Conservation (phyloP, 2,888 invertebrate genomes). For the Caenorhabditis sp. region DNA sequence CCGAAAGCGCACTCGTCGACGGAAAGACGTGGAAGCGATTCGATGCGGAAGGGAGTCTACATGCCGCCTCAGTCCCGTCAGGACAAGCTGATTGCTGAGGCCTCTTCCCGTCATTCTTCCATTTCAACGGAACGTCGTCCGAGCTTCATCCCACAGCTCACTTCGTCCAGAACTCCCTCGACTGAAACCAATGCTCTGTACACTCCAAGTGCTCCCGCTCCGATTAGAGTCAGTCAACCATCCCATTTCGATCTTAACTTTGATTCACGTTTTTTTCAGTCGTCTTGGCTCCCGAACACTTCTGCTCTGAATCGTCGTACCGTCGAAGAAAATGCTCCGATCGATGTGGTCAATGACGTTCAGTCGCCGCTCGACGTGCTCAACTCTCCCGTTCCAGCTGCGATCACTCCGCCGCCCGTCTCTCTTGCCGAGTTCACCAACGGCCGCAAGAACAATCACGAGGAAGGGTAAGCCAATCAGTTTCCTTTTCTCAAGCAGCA, state of each 20-base stretch:
- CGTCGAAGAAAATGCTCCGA: constrained; percentile 35
- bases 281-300: constrained; percentile 46
- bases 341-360: constrained; percentile 48
- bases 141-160: constrained; percentile 32
- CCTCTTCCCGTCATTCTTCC: constrained; percentile 27
- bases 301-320: constrained; percentile 11
- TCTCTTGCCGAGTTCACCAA: constrained; percentile 5
- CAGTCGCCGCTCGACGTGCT: constrained; percentile 8
- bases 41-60: constrained; percentile 22
- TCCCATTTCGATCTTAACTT: background rate
- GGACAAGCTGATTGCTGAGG: constrained; percentile 50
- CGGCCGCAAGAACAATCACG: constrained; percentile 17
- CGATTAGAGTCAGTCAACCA: background rate
- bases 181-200: constrained; percentile 8
- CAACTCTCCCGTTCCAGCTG: constrained; percentile 5
- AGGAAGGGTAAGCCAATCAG: constrained; percentile 14
- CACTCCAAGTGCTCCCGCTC: constrained; percentile 27
- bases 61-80: constrained; percentile 43
- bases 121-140: constrained; percentile 41
- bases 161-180: constrained; percentile 8
- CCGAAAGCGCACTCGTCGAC: background rate
- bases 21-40: constrained; percentile 26
- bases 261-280: too few relatives aligned
- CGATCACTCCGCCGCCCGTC: constrained; percentile 29
- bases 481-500: background rate